phyloP scores from a whole-genome alignment of 2,888 invertebrate genomes.

The Scaptomyza tumidula region DNA sequence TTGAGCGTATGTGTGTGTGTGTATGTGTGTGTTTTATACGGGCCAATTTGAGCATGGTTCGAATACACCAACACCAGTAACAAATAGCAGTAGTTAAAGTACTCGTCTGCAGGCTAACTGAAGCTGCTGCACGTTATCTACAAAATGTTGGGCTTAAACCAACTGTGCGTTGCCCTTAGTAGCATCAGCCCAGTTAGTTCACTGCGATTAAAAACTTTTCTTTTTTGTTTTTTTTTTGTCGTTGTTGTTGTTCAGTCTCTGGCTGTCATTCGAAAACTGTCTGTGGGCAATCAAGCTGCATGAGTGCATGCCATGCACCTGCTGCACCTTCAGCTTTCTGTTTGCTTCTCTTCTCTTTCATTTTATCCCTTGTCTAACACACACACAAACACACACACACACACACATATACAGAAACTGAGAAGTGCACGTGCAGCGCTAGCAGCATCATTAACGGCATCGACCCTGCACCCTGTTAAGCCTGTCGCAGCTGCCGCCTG shows the following conservation, averaged over 20 bases:
- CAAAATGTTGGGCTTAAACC: slow-evolving; percentile 14
- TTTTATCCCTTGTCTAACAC: slow-evolving; percentile 25
- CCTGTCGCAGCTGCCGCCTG: slow-evolving; percentile 4
- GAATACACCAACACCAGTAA: slow-evolving; percentile 10
- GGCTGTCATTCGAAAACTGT: slow-evolving; percentile 62
- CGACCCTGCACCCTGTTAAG: slow-evolving; percentile 20
- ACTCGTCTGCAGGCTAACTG: slow-evolving; percentile 8
- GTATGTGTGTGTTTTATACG: slow-evolving; percentile 10
- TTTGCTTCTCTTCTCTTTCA: slow-evolving; percentile 9
- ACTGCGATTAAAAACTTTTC: slow-evolving; percentile 57
- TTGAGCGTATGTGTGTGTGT: not conserved
- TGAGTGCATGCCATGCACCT: slow-evolving; percentile 67
- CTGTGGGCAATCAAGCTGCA: slow-evolving; percentile 78
- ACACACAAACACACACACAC: not conserved
- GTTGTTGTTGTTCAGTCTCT: not conserved
- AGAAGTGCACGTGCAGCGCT: slow-evolving; percentile 27
- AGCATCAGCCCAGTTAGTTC: slow-evolving; percentile 21
- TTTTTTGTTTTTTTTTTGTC: slow-evolving; percentile 25
- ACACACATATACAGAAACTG: slow-evolving; percentile 9
- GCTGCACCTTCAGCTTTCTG: slow-evolving; percentile 28
- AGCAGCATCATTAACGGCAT: slow-evolving; percentile 72
- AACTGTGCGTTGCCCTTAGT: slow-evolving; percentile 1
- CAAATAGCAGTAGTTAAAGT: slow-evolving; percentile 8
- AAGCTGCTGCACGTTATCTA: slow-evolving; percentile 6
- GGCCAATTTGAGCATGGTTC: slow-evolving; percentile 40